Percentiles rank a stretch among this genome's conserved stretches.
Evolutionary conservation across 1,140 invertebrate genomes (phyloP).

Genomic region (Protaetia brevitarsis): DNA sequence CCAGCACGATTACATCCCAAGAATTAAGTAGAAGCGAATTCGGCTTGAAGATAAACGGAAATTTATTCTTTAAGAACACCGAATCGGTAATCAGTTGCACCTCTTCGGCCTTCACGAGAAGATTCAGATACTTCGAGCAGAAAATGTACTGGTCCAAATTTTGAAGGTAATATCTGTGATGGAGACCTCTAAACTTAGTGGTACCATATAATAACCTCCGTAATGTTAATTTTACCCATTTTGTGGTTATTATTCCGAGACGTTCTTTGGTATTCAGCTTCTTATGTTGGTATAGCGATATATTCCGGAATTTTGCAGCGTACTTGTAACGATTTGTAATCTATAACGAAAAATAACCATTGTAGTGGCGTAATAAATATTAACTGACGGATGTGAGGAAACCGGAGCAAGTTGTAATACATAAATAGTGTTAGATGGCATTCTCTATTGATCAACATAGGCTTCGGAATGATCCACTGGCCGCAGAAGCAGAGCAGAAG

Average conservation of each 20-base stretch:
- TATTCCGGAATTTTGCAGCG: not conserved
- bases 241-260: not conserved
- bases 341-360: not conserved
- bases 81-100: slow-evolving; percentile 27
- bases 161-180: not conserved
- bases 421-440: too few relatives aligned
- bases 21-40: slow-evolving; percentile 23
- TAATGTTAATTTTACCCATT: slow-evolving; percentile 24
- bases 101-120: slow-evolving; percentile 27
- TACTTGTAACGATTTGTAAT: not conserved
- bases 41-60: slow-evolving; percentile 30
- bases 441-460: too few relatives aligned
- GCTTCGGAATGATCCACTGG: too few relatives aligned
- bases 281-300: not conserved
- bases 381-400: not conserved
- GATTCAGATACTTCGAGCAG: slow-evolving; percentile 28
- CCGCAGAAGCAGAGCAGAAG: too few relatives aligned
- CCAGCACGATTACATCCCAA: slow-evolving; percentile 18
- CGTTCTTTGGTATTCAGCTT: not conserved
- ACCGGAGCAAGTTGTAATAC: not conserved
- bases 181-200: not conserved
- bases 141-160: slow-evolving; percentile 17
- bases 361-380: not conserved
- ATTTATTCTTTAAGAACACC: slow-evolving; percentile 27
- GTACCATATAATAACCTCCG: not conserved